Evolutionary conservation across 1,140 invertebrate species (phyloP).

Genomic region (Drosophila nigromelanica): DNA sequence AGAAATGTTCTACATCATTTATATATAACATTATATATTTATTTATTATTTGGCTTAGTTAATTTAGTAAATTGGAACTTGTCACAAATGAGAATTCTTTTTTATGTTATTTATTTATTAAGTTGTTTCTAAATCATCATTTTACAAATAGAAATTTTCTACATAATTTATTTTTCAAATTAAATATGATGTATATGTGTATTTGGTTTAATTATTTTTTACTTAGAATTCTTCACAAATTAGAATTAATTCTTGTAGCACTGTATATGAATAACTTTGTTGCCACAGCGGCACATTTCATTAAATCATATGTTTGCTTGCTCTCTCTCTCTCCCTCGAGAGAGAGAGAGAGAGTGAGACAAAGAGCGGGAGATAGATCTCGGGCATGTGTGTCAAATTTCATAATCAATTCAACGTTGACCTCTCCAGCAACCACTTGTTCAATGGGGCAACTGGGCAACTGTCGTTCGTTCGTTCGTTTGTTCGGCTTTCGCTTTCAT

Average conservation of each 20-base stretch:
- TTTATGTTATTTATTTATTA: too few species aligned
- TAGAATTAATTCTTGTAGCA: background rate
- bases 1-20: too few species aligned
- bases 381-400: conserved; percentile 40
- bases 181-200: too few species aligned
- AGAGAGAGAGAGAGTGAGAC: background rate
- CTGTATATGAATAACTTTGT: background rate
- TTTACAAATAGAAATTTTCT: too few species aligned
- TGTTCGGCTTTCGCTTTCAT: conserved; percentile 63
- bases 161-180: too few species aligned
- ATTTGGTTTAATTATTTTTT: too few species aligned
- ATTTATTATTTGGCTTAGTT: too few species aligned
- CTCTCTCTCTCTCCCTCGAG: background rate
- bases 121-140: too few species aligned
- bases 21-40: too few species aligned
- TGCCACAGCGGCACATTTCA: background rate
- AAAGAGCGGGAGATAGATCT: conserved; percentile 20
- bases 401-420: conserved; percentile 43
- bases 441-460: conserved; percentile 13
- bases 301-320: conserved; percentile 6
- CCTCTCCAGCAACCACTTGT: conserved; percentile 63
- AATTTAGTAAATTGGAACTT: too few species aligned
- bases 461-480: conserved; percentile 13
- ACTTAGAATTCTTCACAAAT: background rate
- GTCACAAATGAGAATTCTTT: too few species aligned